Evolutionary conservation across 2,888 invertebrate genomes (phyloP), one percentile per base, ranked within the genome.

Genomic region (Diarsia dahlii): DNA sequence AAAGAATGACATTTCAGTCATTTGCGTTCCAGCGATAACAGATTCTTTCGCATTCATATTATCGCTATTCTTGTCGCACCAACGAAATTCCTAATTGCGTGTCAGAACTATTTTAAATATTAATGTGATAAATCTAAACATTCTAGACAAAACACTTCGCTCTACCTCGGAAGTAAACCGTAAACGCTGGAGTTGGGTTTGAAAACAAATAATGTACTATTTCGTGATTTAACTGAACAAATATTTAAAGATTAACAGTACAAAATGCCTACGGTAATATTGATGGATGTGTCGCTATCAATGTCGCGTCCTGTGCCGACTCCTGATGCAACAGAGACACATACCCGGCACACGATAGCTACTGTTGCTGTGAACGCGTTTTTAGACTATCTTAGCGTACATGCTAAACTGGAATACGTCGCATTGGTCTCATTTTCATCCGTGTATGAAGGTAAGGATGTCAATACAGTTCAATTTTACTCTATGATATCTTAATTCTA

Each of bases 381-480:
- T 90, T 88, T 96, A 71, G 96, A 96, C 84, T 96, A 96, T 87
- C 88, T 96, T 77, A 91, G 85, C 78, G 79, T 92, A 20, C 96
- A 96, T 88, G 92, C 95, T 54, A 96, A 95, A 85, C 84, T 96
- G 56, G 96, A 96, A 89, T 96, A 96, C 88, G 96, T 96, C 12
- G 91, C 96, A 50, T 88, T 96, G 66, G 93, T 95, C 34, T 90
- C 95, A 12, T 96, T 95, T 83, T 96, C 96, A 12, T 96, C 96
- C 20, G 84, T 89, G 20, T 94, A 93, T 79, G 96, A 96, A 94
- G 95, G 96, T 96, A 92, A 88, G 63, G 20, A 52, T 10, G 23
- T 67, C 15, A 60, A 56, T 48, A 28, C 63, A 39, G 8, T 71
- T 50, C 64, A 45, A 34, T 73, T 52, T 8, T 50, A 4, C 23